A percentile compares a stretch with the other conserved stretches of the same genome.
Conservation (phyloP, 2,888 invertebrate species). For the Odontothrips loti region DNA sequence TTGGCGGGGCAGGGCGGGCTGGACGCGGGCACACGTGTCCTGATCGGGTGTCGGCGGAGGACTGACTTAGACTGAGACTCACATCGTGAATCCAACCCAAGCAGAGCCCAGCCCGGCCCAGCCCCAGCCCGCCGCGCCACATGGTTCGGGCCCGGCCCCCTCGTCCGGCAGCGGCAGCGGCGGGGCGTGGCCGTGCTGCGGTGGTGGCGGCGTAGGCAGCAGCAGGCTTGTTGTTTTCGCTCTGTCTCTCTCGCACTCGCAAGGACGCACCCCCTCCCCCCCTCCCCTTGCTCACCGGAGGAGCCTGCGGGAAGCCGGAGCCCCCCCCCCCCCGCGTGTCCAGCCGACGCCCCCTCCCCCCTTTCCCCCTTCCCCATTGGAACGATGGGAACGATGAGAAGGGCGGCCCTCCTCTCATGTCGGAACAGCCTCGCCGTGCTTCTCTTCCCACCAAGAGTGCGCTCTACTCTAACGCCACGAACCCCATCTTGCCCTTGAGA, state of each 20-base stretch:
- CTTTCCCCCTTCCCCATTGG: too few relatives aligned
- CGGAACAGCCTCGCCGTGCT: background rate
- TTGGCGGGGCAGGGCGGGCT: background rate
- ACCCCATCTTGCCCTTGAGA: too few relatives aligned
- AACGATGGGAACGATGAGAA: too few relatives aligned
- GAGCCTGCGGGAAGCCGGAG: too few relatives aligned
- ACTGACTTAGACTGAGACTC: background rate
- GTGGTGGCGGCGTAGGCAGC: background rate
- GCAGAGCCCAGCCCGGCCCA: background rate
- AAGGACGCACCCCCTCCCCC: background rate
- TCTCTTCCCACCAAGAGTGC: too few relatives aligned
- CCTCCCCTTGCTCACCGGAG: too few relatives aligned
- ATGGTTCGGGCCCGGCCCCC: background rate
- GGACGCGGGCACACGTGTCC: background rate
- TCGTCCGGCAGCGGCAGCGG: background rate
- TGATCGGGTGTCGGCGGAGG: background rate
- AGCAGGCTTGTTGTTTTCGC: background rate
- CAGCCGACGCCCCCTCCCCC: too few relatives aligned
- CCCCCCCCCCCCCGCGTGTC: too few relatives aligned
- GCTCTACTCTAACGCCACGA: too few relatives aligned
- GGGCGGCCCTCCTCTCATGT: background rate
- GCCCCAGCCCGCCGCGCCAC: background rate
- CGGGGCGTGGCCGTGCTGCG: background rate
- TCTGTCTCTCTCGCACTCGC: constrained; percentile 1
- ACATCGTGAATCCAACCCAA: too few relatives aligned